Base-by-base conservation (phyloP, 2,888 invertebrate genomes). In the Ochropleura plecta region DNA sequence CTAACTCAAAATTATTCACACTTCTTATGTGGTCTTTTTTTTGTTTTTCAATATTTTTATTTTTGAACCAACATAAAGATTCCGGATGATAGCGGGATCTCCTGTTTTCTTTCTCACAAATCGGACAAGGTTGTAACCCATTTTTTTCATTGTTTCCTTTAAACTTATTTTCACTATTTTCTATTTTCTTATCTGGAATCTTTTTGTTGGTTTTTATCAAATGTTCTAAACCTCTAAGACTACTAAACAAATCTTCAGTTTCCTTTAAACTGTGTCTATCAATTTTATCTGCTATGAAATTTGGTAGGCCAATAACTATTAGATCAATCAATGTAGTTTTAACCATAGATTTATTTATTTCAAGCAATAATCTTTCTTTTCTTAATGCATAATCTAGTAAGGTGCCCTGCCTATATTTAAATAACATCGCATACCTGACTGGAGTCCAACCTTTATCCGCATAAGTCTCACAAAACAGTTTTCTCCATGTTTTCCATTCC, bases 81-180 rank as follows among this genome's bases (percentile, higher is more conserved):
- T 79, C 76, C 0, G 76, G 10, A 60, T 79, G 76, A 46, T 76
- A 79, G 3, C 79, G 59, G 8, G 0, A 7, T 12, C 67, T 62
- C 71, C 72, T 80, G 0, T 80, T 74, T 40, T 62, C 55, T 64
- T 69, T 68, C 59, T 77, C 74, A 77, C 77, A 80, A 8, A 71
- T 74, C 12, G 14, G 71, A 18, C 79, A 79, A 8, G 57, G 48
- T 6, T 46, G 46, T 49, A n/a, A n/a, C n/a, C n/a, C n/a, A n/a
- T 30, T n/a, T 20, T 73, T 55, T 5, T 44, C 16, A 16, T 20
- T 16, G 16, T 59, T 68, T 12, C 59, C 44, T 67, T 67, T 67
- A 7, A 8, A 57, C 12, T 46, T 57, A 46, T 4, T 46, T 18
- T 46, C 57, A 0, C 7, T 18, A 48, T 12, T 0, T 68, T 7